A percentile compares a stretch with the other conserved stretches of the same genome.
Conservation (phyloP, 1,140 invertebrate species). For the Fopius arisanus region DNA sequence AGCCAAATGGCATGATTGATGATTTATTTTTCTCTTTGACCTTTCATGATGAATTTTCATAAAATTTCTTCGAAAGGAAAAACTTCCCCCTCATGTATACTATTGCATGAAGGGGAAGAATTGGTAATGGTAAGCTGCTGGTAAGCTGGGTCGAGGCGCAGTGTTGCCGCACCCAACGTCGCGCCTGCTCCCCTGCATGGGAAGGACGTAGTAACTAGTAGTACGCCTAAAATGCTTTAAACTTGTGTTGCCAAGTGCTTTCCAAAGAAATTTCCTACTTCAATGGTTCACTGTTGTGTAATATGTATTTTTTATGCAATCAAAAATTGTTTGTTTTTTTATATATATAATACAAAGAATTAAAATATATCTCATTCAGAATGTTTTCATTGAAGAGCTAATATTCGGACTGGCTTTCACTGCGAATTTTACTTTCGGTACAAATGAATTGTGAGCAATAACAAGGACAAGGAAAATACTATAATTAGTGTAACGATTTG, state of each 20-base stretch:
- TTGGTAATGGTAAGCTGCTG: constrained; percentile 41
- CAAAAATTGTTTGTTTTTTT: too few relatives aligned
- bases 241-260: constrained; percentile 50
- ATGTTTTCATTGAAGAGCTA: too few relatives aligned
- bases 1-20: too few relatives aligned
- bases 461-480: too few relatives aligned
- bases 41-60: background rate
- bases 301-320: background rate
- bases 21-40: too few relatives aligned
- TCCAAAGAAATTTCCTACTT: background rate
- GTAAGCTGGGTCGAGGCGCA: constrained; percentile 55
- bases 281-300: background rate
- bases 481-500: too few relatives aligned
- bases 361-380: too few relatives aligned
- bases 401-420: too few relatives aligned
- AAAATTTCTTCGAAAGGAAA: background rate
- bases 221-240: constrained; percentile 26
- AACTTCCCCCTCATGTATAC: background rate
- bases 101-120: constrained; percentile 13
- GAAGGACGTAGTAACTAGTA: too few relatives aligned
- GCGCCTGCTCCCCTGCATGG: constrained; percentile 51
- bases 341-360: too few relatives aligned
- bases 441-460: too few relatives aligned
- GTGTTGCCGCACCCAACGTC: constrained; percentile 57
- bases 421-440: too few relatives aligned